These are phyloP conservation scores for Acleris holmiana DNA, from an alignment of 2,888 invertebrate species.

Conservation along the genomic window DNA sequence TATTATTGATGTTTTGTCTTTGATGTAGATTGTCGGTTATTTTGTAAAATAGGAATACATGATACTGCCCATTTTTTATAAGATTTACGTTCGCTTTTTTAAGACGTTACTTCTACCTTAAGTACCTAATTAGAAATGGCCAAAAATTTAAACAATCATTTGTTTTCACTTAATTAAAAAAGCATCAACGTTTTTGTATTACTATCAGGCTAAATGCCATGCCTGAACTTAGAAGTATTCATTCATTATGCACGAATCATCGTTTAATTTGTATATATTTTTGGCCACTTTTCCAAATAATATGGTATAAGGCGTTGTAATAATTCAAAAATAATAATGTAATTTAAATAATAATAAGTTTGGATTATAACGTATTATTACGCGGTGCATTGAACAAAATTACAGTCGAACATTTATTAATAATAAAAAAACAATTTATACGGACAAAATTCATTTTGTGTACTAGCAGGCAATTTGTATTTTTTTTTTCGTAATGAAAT, in stretches of 20 bases:
- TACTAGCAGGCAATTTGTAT: constrained; percentile 75
- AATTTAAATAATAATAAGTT: constrained; percentile 54
- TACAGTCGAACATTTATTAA: constrained; percentile 51
- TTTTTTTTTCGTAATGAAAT: constrained; percentile 60
- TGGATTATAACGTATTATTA: constrained; percentile 54
- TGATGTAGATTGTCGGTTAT: constrained; percentile 74
- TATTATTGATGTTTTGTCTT: constrained; percentile 79
- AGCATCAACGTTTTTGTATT: not conserved
- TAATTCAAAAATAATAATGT: constrained; percentile 49
- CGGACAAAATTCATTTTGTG: constrained; percentile 64
- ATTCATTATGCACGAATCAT: constrained; percentile 8
- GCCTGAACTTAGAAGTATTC: constrained; percentile 8
- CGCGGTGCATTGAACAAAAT: constrained; percentile 69
- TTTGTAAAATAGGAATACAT: constrained; percentile 79
- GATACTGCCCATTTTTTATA: constrained; percentile 77
- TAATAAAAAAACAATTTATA: constrained; percentile 48
- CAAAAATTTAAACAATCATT: constrained; percentile 19
- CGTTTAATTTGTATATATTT: constrained; percentile 21
- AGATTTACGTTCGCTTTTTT: constrained; percentile 60
- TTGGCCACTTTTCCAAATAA: constrained; percentile 19
- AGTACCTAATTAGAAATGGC: constrained; percentile 26
- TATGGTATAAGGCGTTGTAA: constrained; percentile 36
- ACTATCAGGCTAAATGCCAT: not conserved
- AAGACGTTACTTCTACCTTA: constrained; percentile 32
- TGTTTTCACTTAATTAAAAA: not conserved